Evolutionary conservation across 2,888 invertebrate genomes (phyloP).

Genomic region (Trichogramma dendrolimi): DNA sequence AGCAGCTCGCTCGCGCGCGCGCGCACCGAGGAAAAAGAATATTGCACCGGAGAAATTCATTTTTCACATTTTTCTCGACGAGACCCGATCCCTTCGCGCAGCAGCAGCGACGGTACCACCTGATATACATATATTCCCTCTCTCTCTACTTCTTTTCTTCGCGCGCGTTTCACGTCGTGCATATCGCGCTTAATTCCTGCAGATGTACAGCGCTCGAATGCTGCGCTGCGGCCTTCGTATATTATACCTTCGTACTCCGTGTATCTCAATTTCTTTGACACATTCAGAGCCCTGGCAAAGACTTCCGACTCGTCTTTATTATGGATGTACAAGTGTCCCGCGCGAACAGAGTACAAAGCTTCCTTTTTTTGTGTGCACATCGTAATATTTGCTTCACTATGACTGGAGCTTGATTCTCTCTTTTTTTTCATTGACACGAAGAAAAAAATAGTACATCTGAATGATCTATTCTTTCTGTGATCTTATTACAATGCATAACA

Average conservation of each 20-base stretch:
- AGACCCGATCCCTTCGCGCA: background rate
- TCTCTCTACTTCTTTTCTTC: slow-evolving; percentile 8
- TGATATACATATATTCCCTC: background rate
- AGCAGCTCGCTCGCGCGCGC: slow-evolving; percentile 16
- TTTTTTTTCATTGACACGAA: no score
- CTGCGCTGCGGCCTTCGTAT: background rate
- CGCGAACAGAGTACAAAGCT: background rate
- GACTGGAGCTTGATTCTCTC: no score
- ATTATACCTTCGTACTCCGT: slow-evolving; percentile 1
- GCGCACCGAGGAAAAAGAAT: slow-evolving; percentile 10
- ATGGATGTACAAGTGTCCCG: background rate
- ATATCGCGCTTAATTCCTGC: background rate
- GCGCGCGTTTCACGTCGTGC: background rate
- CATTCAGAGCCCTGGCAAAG: background rate
- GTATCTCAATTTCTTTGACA: background rate
- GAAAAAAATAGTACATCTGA: no score
- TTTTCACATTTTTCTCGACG: slow-evolving; percentile 23
- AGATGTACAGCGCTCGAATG: background rate
- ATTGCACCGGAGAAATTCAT: slow-evolving; percentile 28
- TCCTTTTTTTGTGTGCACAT: no score
- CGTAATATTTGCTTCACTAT: no score
- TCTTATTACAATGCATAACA: no score
- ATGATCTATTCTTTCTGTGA: no score
- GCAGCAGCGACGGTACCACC: background rate
- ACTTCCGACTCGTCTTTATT: background rate